These are phyloP conservation scores for Sakesphorus luctuosus DNA, from an alignment of 2,113 vertebrate genomes.

Conservation along the genomic window DNA sequence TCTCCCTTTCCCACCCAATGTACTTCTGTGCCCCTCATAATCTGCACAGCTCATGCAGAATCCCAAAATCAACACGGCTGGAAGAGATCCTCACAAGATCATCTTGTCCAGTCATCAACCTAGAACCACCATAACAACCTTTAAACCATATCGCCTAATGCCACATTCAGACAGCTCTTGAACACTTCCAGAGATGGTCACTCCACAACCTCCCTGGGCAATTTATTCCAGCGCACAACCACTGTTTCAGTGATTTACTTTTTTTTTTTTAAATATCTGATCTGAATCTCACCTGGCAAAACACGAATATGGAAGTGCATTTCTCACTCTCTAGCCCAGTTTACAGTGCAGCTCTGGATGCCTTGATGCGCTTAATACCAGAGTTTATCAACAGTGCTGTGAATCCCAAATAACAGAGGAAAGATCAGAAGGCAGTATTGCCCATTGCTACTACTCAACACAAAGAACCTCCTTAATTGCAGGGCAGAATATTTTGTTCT, in stretches of 20 bases:
- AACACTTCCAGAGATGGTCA: not conserved
- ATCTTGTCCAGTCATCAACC: not conserved
- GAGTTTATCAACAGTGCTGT: not conserved
- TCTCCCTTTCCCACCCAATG: not conserved
- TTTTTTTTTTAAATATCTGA: not conserved
- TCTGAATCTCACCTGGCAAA: not conserved
- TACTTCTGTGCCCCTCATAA: not conserved
- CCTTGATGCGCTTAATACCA: not conserved
- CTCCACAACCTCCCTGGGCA: not conserved
- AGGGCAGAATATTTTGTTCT: not conserved
- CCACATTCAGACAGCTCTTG: not conserved
- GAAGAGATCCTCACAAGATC: not conserved
- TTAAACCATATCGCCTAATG: not conserved
- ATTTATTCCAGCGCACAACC: not conserved
- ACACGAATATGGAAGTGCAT: not conserved
- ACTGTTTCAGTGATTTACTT: not conserved
- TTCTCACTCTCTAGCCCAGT: not conserved
- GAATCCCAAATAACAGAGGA: not conserved
- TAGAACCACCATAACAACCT: not conserved
- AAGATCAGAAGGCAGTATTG: not conserved
- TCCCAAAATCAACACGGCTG: not conserved
- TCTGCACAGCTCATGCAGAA: not conserved
- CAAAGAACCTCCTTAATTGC: not conserved
- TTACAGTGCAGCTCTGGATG: not conserved
- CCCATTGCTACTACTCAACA: not conserved